phyloP scores from a whole-genome alignment of 1,140 invertebrate genomes.

The Aphelinus atriplicis region DNA sequence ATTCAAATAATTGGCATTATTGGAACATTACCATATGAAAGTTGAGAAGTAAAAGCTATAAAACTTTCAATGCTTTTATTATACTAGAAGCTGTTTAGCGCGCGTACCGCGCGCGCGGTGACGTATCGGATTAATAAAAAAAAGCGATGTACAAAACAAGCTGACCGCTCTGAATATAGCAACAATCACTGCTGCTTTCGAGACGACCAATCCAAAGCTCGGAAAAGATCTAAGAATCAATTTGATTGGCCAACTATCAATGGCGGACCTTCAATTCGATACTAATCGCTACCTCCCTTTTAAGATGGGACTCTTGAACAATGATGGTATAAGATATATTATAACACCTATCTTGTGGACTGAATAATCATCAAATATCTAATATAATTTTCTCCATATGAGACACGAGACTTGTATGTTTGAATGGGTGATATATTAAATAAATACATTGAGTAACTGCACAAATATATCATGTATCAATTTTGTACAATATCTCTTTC shows the following conservation, averaged over 20 bases:
- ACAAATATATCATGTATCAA: constrained; percentile 11
- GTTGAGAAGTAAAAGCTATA: constrained; percentile 28
- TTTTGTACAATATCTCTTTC: constrained; percentile 1
- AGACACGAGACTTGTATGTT: constrained; percentile 41
- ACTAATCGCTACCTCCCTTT: too few relatives aligned
- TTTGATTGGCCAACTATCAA: too few relatives aligned
- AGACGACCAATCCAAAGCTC: too few relatives aligned
- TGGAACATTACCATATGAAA: constrained; percentile 19
- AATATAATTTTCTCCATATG: constrained; percentile 38
- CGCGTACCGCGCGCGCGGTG: too few relatives aligned
- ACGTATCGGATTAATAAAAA: too few relatives aligned
- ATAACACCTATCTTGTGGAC: constrained; percentile 24
- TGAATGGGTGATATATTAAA: constrained; percentile 42
- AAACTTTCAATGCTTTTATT: constrained; percentile 28
- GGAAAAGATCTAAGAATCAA: too few relatives aligned
- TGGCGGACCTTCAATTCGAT: too few relatives aligned
- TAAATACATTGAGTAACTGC: constrained; percentile 37
- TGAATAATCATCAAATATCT: constrained; percentile 32
- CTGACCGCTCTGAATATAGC: too few relatives aligned
- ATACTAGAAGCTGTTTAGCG: not conserved
- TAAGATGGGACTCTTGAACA: constrained; percentile 6
- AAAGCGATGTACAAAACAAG: too few relatives aligned
- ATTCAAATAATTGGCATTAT: constrained; percentile 31
- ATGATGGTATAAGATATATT: constrained; percentile 38
- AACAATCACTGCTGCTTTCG: too few relatives aligned